Evolutionary conservation across 2,888 invertebrate genomes (phyloP), one percentile per base, ranked within the genome.

Genomic region (Alloscopus bannaensis): DNA sequence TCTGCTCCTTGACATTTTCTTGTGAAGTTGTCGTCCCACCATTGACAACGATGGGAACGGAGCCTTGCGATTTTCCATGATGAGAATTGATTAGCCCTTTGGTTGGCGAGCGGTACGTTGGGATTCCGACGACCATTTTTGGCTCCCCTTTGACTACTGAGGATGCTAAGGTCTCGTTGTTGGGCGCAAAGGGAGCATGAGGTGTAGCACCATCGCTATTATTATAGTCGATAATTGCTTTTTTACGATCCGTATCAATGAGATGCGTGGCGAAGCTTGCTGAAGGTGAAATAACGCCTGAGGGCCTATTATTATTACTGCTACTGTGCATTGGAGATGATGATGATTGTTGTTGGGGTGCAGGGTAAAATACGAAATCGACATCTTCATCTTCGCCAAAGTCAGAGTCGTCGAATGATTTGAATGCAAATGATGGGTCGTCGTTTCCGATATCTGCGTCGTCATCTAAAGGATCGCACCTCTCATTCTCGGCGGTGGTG

Each of bases 381-480:
- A 77, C 64, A 68, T 79, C 73, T 20, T 81, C 84, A 28, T 81
- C 81, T n/a, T 82, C 83, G n/a, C 68, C 80, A 73, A 65, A 75
- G 16, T 82, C 84, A 55, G 71, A 71, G 40, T 84, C 82, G 28
- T 84, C 82, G 66, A 83, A 85, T 3, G 84, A 84, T 80, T 83
- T 83, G 69, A 83, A 85, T n/a, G 64, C 64, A 26, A 73, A 52
- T 47, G 68, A 73, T 22, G 60, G 70, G 28, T 72, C 78, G 18
- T 70, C 73, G 57, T 66, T 59, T 65, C 24, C 55, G 57, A 75
- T 82, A 70, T 80, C 73, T 31, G 59, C 73, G 55, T 69, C 70
- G n/a, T 79, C 78, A 60, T 78, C 78, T 28, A 83, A 72, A 69
- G 73, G 79, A 75, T 83, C 81, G 50, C 60, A 81, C 24, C 64